Base-by-base conservation (phyloP, 2,113 vertebrate species). In the Neoarius graeffei region DNA sequence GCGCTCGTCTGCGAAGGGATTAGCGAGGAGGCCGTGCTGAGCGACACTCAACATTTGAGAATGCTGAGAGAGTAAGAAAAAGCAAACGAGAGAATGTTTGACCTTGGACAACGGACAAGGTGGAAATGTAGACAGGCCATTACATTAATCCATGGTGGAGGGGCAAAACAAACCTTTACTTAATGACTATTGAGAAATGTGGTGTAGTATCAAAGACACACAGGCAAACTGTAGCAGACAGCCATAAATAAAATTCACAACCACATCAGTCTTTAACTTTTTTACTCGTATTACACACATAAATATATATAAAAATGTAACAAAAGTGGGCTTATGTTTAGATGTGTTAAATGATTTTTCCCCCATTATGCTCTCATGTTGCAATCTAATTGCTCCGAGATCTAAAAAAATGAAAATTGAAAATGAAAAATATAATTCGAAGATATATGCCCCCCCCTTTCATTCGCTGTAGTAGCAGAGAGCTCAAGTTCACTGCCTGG, bases 11-110 rank as follows among this genome's bases (percentile, higher is more conserved):
- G 92, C 94, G 94, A 96, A 93, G 91, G 97, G 97, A 98, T 99
- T 98, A 98, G 89, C 92, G 94, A 94, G 94, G 96, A 97, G 97
- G 97, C 95, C 95, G 94, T 89, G 93, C 92, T 94, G 96, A 96
- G 96, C 96, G 96, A 94, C 91, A 85, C 80, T 91, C 95, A 97
- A 97, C 96, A 98, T 97, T 96, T 97, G 97, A 98, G 97, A 98
- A 96, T 94, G 94, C 96, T 97, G 85, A 84, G 73, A 86, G 87
- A 82, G 76, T 54, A 64, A 83, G 80, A 86, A 62, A 88, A 54
- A 76, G 76, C 81, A 85, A 94, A 42, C 42, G 96, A 94, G 93
- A 84, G 86, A 77, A 95, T 95, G 96, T 94, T 94, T 95, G 94
- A 95, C 94, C 94, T 95, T 95, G 91, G 94, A 85, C 74, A 86